These are phyloP conservation scores for Sclerurus mexicanus DNA, from an alignment of 2,113 vertebrate genomes.

Conservation along the genomic window DNA sequence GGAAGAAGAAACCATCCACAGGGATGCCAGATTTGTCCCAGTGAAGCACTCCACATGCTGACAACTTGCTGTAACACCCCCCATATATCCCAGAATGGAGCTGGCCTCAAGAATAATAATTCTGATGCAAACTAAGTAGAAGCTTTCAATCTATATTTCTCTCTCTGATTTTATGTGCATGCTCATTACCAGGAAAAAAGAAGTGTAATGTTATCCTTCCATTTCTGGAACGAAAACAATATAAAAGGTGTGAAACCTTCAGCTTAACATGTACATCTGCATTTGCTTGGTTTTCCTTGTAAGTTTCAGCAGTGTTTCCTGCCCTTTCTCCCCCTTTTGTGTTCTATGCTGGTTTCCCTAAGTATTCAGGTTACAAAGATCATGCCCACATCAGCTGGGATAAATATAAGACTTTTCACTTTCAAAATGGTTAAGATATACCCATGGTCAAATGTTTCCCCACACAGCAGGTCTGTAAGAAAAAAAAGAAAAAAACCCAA, in stretches of 20 bases:
- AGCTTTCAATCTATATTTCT: background rate
- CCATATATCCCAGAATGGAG: background rate
- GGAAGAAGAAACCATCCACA: background rate
- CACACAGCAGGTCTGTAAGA: rapidly evolving
- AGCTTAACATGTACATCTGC: background rate
- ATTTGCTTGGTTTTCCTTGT: background rate
- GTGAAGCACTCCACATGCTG: background rate
- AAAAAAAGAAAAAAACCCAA: background rate
- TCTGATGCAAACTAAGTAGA: background rate
- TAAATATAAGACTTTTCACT: background rate
- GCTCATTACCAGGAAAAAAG: background rate
- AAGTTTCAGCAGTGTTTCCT: background rate
- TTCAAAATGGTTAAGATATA: background rate
- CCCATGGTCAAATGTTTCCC: background rate
- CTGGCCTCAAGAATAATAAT: background rate
- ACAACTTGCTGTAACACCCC: background rate
- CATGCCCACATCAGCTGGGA: background rate
- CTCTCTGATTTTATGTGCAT: background rate
- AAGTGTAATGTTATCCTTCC: background rate
- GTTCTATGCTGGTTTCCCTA: background rate
- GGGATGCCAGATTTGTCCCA: background rate
- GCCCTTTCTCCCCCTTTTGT: background rate
- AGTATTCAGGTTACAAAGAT: background rate
- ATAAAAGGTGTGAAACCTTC: background rate
- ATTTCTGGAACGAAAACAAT: background rate